phyloP scores from a whole-genome alignment of 2,888 invertebrate genomes.

The Spicauda simplicius region DNA sequence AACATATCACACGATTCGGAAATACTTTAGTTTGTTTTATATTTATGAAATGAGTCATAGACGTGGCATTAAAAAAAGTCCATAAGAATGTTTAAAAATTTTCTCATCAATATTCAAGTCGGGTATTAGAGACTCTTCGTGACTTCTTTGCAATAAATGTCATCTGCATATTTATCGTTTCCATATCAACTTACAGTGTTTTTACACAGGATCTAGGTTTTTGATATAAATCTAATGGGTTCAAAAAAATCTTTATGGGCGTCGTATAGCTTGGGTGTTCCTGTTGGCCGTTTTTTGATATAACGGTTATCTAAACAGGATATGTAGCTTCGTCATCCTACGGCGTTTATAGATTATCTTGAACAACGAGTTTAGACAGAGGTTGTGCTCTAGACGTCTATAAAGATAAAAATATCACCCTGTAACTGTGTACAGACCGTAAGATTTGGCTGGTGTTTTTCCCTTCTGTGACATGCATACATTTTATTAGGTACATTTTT shows the following conservation, averaged over 20 bases:
- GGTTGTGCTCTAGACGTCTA: constrained; percentile 25
- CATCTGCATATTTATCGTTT: constrained; percentile 25
- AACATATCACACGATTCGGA: background rate
- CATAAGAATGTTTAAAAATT: background rate
- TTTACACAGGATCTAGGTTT: constrained; percentile 8
- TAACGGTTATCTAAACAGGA: constrained; percentile 33
- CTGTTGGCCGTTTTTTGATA: constrained; percentile 8
- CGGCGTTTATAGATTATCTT: constrained; percentile 19
- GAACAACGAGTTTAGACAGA: constrained; percentile 23
- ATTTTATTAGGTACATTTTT: no score
- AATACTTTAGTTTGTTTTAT: background rate
- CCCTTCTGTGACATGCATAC: no score
- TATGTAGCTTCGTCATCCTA: constrained; percentile 11
- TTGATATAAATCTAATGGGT: constrained; percentile 16
- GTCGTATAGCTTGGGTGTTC: constrained; percentile 13
- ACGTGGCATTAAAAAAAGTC: background rate
- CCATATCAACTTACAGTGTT: constrained; percentile 20
- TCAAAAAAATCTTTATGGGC: constrained; percentile 25
- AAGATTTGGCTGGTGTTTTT: no score
- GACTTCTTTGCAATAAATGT: constrained; percentile 29
- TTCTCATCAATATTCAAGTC: constrained; percentile 22
- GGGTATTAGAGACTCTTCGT: constrained; percentile 6
- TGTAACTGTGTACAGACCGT: background rate
- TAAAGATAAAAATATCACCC: constrained; percentile 33
- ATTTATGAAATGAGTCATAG: background rate